These are phyloP conservation scores for Neomonachus schauinslandi DNA, from an alignment of 2,113 vertebrate species.

Conservation along the genomic window DNA sequence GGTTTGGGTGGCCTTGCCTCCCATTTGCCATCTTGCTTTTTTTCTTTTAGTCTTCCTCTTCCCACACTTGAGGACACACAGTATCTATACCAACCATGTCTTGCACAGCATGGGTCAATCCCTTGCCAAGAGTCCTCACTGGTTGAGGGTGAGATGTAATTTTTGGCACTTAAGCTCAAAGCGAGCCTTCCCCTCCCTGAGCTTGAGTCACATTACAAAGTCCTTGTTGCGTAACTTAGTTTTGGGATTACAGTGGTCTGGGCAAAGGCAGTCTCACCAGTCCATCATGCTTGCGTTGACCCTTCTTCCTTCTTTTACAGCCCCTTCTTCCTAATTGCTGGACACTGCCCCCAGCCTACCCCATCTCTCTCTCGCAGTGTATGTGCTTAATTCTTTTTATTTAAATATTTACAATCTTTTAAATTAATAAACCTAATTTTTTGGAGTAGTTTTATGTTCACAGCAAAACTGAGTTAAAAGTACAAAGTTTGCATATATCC, in stretches of 20 bases:
- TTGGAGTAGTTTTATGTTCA: not conserved
- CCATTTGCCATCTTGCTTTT: not conserved
- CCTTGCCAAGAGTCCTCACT: not conserved
- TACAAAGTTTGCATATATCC: not conserved
- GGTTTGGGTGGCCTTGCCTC: not conserved
- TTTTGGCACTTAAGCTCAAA: not conserved
- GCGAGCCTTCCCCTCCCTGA: not conserved
- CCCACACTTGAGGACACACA: not conserved
- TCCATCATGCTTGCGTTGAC: accelerated
- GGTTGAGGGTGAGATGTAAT: not conserved
- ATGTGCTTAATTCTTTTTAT: not conserved
- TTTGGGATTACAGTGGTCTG: not conserved
- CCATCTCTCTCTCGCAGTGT: not conserved
- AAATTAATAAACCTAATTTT: not conserved
- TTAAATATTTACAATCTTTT: not conserved
- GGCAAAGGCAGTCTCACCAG: not conserved
- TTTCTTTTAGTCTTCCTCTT: not conserved
- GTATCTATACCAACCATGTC: not conserved
- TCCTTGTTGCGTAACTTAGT: not conserved
- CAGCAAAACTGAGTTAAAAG: not conserved
- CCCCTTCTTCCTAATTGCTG: not conserved
- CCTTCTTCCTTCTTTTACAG: not conserved
- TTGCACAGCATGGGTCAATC: not conserved
- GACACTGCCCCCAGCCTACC: not conserved
- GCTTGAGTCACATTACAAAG: not conserved